Percentiles rank a stretch among this genome's conserved stretches.
Evolutionary conservation across 2,797 vertebrate species (phyloP).

Genomic region (Craterocephalus amniculus): DNA sequence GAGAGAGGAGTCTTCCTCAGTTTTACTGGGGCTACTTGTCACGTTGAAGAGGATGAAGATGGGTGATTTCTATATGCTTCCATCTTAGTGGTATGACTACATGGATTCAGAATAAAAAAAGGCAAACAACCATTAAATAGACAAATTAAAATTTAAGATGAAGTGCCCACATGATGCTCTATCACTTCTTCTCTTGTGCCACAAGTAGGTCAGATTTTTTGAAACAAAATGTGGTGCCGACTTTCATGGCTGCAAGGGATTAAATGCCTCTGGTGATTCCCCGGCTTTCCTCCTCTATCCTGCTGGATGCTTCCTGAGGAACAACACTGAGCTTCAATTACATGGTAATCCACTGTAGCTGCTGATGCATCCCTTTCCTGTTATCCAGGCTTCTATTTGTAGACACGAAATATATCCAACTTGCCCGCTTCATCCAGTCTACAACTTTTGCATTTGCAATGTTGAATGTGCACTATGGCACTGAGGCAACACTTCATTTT

Average conservation of each 20-base stretch:
- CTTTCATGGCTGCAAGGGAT: background rate
- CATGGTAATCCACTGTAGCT: background rate
- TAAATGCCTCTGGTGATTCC: background rate
- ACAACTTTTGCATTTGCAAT: background rate
- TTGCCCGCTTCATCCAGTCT: background rate
- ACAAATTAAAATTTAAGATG: background rate
- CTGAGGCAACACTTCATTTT: too few species aligned
- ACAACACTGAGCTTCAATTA: background rate
- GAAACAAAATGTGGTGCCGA: background rate
- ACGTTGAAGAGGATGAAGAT: background rate
- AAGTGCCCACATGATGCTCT: background rate
- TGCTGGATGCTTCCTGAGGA: background rate
- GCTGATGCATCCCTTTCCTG: background rate
- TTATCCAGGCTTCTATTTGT: background rate
- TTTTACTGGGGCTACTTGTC: background rate
- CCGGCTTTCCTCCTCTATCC: background rate
- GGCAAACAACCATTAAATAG: too few species aligned
- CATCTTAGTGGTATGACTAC: background rate
- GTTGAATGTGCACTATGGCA: background rate
- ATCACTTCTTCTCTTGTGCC: constrained; percentile 2
- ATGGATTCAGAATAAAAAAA: background rate
- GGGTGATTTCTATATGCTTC: background rate
- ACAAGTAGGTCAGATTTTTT: constrained; percentile 5
- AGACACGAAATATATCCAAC: background rate
- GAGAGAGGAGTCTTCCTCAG: background rate